Evolutionary conservation across 2,888 invertebrate species (phyloP).

Genomic region (Dolomedes plantarius): DNA sequence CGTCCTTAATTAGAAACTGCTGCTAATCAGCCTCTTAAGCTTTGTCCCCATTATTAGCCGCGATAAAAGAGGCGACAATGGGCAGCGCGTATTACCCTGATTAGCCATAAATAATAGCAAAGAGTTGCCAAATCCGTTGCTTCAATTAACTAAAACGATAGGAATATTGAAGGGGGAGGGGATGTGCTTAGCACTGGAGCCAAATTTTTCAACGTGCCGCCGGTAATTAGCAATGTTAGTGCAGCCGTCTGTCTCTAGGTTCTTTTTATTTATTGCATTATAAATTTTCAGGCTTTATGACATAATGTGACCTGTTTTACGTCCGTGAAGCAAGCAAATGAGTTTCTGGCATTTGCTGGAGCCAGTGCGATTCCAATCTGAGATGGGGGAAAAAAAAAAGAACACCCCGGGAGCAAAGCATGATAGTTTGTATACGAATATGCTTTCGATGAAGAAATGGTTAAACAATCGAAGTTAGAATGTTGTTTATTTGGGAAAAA

Average conservation of each 20-base stretch:
- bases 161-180: neutral
- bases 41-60: conserved; percentile 26
- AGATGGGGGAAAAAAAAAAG: too few relatives aligned
- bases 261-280: neutral
- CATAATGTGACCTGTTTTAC: too few relatives aligned
- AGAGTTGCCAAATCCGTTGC: conserved; percentile 6
- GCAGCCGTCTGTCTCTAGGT: neutral
- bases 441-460: too few relatives aligned
- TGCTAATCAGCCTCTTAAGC: conserved; percentile 32
- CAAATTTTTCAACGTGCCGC: conserved; percentile 9
- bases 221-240: neutral
- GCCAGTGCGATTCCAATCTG: too few relatives aligned
- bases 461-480: too few relatives aligned
- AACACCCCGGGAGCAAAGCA: too few relatives aligned
- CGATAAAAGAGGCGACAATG: conserved; percentile 28
- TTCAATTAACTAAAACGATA: neutral
- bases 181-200: neutral
- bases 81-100: neutral
- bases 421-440: too few relatives aligned
- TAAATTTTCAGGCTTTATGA: too few relatives aligned
- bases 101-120: conserved; percentile 18
- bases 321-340: too few relatives aligned
- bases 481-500: too few relatives aligned
- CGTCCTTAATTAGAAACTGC: conserved; percentile 46
- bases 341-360: too few relatives aligned